These are phyloP conservation scores for Phoeniculus purpureus DNA, from an alignment of 2,797 vertebrate species.

Conservation along the genomic window DNA sequence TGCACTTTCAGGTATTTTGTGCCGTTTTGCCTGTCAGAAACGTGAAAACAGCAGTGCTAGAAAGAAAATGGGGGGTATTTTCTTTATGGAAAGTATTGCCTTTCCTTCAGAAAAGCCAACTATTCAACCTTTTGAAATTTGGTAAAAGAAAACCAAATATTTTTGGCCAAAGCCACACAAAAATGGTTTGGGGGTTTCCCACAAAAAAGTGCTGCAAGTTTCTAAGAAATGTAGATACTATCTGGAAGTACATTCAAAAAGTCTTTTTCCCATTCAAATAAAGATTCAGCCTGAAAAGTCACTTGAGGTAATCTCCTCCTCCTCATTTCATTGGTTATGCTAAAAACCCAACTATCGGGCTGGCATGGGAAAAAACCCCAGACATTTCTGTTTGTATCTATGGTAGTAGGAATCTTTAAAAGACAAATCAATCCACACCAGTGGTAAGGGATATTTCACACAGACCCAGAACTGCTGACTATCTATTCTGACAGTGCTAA, in stretches of 20 bases:
- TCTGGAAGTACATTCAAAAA: slow-evolving; percentile 60
- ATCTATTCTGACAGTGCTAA: not conserved
- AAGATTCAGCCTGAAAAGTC: slow-evolving; percentile 35
- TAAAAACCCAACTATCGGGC: not conserved
- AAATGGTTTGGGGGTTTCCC: slow-evolving; percentile 63
- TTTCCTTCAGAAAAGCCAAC: slow-evolving; percentile 55
- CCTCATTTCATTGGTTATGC: slow-evolving; percentile 3
- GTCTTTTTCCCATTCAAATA: slow-evolving; percentile 28
- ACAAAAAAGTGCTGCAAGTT: slow-evolving; percentile 44
- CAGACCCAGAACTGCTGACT: not conserved
- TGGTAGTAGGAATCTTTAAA: not conserved
- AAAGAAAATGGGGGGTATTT: not conserved
- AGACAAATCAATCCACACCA: not conserved
- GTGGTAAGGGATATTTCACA: not conserved
- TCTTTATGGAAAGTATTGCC: slow-evolving; percentile 52
- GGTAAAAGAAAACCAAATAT: slow-evolving; percentile 56
- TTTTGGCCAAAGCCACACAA: slow-evolving; percentile 60
- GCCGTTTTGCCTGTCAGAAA: slow-evolving; percentile 17
- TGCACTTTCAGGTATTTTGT: slow-evolving; percentile 24
- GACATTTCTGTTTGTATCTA: not conserved
- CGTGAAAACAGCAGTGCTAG: not conserved
- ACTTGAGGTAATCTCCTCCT: slow-evolving; percentile 44
- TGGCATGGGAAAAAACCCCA: not conserved
- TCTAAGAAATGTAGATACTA: slow-evolving; percentile 67
- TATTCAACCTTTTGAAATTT: slow-evolving; percentile 64